Conservation (phyloP, 2,797 vertebrate genomes). For the Sebastes kiyomatsui region DNA sequence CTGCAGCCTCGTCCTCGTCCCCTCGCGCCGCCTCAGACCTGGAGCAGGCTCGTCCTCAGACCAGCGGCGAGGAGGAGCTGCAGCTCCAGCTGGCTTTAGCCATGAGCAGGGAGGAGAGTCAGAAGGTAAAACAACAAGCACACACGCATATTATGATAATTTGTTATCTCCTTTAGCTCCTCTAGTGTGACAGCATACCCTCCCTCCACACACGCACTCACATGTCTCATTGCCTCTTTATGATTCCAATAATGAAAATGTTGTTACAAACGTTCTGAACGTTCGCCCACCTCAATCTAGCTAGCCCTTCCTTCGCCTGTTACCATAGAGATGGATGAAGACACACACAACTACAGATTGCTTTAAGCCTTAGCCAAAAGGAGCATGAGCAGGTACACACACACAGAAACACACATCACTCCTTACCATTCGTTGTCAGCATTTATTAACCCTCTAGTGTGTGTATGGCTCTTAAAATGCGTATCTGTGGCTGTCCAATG, state of each 20-base stretch:
- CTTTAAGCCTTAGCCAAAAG: constrained; percentile 84
- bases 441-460: neutral
- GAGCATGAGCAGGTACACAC: constrained; percentile 85
- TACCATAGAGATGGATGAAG: constrained; percentile 87
- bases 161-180: neutral
- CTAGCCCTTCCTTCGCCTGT: constrained; percentile 50
- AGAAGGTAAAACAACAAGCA: constrained; percentile 84
- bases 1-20: constrained; percentile 88
- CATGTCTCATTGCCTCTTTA: constrained; percentile 10
- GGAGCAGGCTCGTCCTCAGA: constrained; percentile 95
- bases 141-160: neutral
- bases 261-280: constrained; percentile 43
- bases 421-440: neutral
- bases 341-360: constrained; percentile 86
- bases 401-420: constrained; percentile 19
- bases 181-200: neutral
- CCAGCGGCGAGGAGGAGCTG: constrained; percentile 93
- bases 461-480: neutral
- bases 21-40: constrained; percentile 89
- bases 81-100: constrained; percentile 94
- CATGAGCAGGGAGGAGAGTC: constrained; percentile 94
- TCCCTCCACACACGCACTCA: neutral
- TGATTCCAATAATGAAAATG: constrained; percentile 40
- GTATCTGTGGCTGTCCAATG: neutral
- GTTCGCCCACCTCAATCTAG: constrained; percentile 52